phyloP scores from a whole-genome alignment of 2,113 vertebrate genomes.

The Gracilinanus agilis region DNA sequence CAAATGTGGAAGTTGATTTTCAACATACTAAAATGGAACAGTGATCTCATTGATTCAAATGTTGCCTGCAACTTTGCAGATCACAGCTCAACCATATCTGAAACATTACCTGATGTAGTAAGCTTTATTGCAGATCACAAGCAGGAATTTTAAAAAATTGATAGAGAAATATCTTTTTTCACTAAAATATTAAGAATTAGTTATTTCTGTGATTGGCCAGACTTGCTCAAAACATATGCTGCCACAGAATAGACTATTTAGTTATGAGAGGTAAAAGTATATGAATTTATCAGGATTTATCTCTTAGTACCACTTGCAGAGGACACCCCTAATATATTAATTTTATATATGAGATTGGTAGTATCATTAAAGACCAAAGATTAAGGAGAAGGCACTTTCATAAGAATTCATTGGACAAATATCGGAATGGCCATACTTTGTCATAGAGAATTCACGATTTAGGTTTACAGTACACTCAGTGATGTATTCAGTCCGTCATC shows the following conservation, averaged over 20 bases:
- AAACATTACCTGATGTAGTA: not conserved
- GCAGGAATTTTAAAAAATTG: not conserved
- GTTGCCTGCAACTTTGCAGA: not conserved
- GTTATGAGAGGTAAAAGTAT: not conserved
- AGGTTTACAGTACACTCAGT: not conserved
- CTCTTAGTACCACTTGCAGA: not conserved
- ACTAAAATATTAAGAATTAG: not conserved
- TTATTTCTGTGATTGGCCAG: not conserved
- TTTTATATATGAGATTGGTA: not conserved
- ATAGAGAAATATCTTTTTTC: not conserved
- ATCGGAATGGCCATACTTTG: not conserved
- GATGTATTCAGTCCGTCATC: no score
- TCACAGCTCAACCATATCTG: not conserved
- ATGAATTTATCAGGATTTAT: not conserved
- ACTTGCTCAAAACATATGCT: not conserved
- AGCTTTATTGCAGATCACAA: not conserved
- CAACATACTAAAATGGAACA: not conserved
- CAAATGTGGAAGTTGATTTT: not conserved
- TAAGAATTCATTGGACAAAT: not conserved
- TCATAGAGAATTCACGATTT: not conserved
- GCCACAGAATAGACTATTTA: not conserved
- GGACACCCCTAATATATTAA: not conserved
- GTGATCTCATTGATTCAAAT: not conserved
- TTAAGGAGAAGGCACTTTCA: not conserved
- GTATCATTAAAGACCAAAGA: not conserved